Conservation (phyloP, 2,797 vertebrate species). For the Alosa sapidissima region DNA sequence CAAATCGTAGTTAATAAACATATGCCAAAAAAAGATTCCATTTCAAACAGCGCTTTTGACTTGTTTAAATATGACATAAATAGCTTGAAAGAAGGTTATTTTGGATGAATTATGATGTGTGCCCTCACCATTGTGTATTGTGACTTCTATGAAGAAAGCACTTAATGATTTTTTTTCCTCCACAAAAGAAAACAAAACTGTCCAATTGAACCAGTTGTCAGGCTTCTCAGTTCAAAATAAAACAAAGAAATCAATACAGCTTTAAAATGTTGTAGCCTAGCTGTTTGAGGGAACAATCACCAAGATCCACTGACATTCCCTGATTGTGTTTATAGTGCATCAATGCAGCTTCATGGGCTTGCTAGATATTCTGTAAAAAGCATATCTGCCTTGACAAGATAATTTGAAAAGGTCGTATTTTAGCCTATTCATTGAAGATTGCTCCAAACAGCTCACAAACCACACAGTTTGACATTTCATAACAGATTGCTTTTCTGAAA, state of each 20-base stretch:
- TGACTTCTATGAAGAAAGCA: background rate
- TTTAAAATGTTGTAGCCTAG: conserved; percentile 42
- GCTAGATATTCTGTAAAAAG: conserved; percentile 56
- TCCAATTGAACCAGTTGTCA: conserved; percentile 49
- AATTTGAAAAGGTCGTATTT: conserved; percentile 56
- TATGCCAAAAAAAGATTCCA: background rate
- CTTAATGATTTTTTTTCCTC: conserved; percentile 31
- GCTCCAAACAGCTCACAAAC: conserved; percentile 42
- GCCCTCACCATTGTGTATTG: background rate
- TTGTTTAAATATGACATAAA: background rate
- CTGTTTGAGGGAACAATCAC: conserved; percentile 47
- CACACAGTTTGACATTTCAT: conserved; percentile 54
- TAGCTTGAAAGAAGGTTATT: background rate
- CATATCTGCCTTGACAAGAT: conserved; percentile 57
- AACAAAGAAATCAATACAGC: conserved; percentile 55
- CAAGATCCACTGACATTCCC: conserved; percentile 52
- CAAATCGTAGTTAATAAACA: background rate
- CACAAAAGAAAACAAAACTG: conserved; percentile 46
- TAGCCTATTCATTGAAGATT: conserved; percentile 54
- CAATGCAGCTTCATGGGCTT: conserved; percentile 49
- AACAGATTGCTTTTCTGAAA: conserved; percentile 53
- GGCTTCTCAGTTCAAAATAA: conserved; percentile 49
- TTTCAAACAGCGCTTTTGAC: background rate
- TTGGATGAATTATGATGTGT: background rate
- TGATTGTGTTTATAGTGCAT: conserved; percentile 56